A percentile compares a stretch with the other conserved stretches of the same genome.
Evolutionary conservation across 2,797 vertebrate genomes (phyloP).

Genomic region (Lates japonicus): DNA sequence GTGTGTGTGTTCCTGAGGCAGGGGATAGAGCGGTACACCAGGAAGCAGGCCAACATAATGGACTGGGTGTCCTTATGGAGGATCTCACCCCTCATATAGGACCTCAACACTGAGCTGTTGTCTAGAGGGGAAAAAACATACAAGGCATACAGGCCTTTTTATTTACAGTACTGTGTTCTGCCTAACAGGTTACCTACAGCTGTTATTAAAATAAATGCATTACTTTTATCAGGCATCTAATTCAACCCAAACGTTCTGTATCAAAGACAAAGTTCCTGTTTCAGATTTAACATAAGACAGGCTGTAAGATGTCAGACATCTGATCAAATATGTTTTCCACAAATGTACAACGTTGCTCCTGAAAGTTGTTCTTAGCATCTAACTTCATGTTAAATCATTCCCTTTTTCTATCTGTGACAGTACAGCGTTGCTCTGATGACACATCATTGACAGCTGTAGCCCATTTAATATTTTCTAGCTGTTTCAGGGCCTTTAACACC

Average conservation of each 20-base stretch:
- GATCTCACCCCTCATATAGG: conserved; percentile 89
- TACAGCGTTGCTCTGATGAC: no score
- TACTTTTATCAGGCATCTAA: not conserved
- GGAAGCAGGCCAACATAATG: conserved; percentile 92
- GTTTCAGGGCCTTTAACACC: no score
- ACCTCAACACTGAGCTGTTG: conserved; percentile 85
- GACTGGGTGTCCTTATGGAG: conserved; percentile 80
- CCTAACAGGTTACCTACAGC: not conserved
- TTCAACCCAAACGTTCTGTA: not conserved
- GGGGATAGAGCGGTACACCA: conserved; percentile 94
- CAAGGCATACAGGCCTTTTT: not conserved
- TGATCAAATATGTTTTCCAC: no score
- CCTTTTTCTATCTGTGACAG: no score
- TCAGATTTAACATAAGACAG: no score
- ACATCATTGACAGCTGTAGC: no score
- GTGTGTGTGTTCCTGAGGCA: conserved; percentile 84
- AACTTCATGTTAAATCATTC: no score
- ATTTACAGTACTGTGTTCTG: not conserved
- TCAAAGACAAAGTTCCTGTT: not conserved
- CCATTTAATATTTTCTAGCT: no score
- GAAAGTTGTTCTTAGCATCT: no score
- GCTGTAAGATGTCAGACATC: no score
- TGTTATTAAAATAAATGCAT: not conserved
- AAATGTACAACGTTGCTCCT: no score
- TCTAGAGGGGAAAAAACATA: conserved; percentile 77